A percentile compares a stretch with the other conserved stretches of the same genome.
Evolutionary conservation across 2,113 vertebrate species (phyloP).

Genomic region (Gymnobelideus leadbeateri): DNA sequence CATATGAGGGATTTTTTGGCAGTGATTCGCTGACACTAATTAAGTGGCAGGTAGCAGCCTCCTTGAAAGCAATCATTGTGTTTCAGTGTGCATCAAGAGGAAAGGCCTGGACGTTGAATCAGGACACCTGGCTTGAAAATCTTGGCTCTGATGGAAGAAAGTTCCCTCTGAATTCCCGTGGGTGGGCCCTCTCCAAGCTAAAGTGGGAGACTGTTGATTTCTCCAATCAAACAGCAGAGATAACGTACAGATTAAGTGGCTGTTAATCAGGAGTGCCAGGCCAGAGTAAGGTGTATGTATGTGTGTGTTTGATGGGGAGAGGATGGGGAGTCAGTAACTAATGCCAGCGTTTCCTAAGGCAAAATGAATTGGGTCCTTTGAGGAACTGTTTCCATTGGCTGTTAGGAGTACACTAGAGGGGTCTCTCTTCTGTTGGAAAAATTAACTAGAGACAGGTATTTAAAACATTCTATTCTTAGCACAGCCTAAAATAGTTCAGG

Average conservation of each 20-base stretch:
- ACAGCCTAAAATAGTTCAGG: conserved; percentile 27
- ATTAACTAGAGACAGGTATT: conserved; percentile 10
- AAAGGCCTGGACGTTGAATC: background rate
- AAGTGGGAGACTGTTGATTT: background rate
- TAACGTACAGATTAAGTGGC: background rate
- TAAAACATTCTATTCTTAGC: conserved; percentile 51
- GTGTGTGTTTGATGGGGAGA: background rate
- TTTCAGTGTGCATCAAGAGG: background rate
- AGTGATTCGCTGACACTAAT: background rate
- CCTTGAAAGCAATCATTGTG: background rate
- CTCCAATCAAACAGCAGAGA: background rate
- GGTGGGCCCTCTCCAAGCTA: background rate
- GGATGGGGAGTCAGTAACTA: background rate
- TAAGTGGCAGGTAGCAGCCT: background rate
- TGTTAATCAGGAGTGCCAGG: background rate
- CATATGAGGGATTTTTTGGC: background rate
- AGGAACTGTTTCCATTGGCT: accelerated
- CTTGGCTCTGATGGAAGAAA: background rate
- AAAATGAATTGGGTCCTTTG: background rate
- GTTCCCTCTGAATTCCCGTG: background rate
- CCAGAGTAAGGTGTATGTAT: background rate
- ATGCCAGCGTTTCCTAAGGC: background rate
- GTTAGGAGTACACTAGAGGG: background rate
- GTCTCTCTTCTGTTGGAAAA: conserved; percentile 4
- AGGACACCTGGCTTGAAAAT: background rate